Percentiles rank a stretch among this genome's conserved stretches.
These are phyloP conservation scores for Pseudopipra pipra DNA, from an alignment of 2,113 vertebrate genomes.

Conservation along the genomic window DNA sequence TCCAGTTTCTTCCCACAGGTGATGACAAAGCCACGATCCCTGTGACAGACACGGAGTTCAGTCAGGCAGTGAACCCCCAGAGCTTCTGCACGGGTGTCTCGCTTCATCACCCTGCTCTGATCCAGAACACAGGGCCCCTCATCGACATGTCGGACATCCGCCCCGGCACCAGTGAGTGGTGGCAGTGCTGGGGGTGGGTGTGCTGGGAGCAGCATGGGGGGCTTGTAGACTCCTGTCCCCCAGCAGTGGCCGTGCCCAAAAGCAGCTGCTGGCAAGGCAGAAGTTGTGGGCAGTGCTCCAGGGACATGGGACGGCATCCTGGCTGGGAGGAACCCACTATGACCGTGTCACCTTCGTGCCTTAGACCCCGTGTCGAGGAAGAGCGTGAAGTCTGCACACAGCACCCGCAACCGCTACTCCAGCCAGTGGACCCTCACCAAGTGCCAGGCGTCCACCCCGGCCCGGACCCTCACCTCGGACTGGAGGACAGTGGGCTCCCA, in stretches of 20 bases:
- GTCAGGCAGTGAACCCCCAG: conserved; percentile 95
- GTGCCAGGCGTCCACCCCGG: conserved; percentile 94
- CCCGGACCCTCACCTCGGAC: conserved; percentile 93
- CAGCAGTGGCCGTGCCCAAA: rapidly evolving
- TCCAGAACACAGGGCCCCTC: conserved; percentile 96
- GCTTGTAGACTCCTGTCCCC: neutral
- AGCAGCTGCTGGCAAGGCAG: neutral
- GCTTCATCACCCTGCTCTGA: conserved; percentile 93
- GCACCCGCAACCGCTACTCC: conserved; percentile 94
- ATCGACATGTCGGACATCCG: conserved; percentile 99
- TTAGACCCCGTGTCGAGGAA: conserved; percentile 94
- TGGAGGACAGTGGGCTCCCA: conserved; percentile 97
- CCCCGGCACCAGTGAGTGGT: conserved; percentile 92
- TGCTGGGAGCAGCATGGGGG: neutral
- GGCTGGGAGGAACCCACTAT: neutral
- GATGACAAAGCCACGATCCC: conserved; percentile 98
- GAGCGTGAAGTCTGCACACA: conserved; percentile 93
- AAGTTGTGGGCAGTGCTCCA: rapidly evolving
- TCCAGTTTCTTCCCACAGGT: conserved; percentile 68
- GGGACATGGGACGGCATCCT: neutral
- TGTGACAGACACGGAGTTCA: conserved; percentile 95
- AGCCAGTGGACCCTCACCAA: conserved; percentile 99
- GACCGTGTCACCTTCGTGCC: neutral
- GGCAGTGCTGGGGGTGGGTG: neutral
- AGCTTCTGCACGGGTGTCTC: conserved; percentile 97